phyloP scores from a whole-genome alignment of 92 coral and sea anemone genomes.

The Plumapathes pennacea region DNA sequence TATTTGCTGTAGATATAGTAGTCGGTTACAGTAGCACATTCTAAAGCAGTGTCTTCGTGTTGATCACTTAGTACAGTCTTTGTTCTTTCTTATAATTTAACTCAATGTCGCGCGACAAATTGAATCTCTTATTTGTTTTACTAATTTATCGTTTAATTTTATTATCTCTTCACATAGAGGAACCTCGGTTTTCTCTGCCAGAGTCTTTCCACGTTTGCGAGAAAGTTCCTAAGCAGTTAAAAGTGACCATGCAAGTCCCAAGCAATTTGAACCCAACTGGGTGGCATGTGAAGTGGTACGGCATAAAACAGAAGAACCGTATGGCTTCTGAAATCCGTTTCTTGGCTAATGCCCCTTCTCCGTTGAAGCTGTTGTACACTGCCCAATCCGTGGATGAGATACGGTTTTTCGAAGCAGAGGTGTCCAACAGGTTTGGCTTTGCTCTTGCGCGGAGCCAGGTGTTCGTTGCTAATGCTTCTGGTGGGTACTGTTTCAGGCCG shows the following conservation, averaged over 20 bases:
- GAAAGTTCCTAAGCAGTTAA: slow-evolving; percentile 33
- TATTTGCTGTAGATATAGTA: no score
- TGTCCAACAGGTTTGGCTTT: slow-evolving; percentile 73
- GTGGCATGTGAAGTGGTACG: slow-evolving; percentile 42
- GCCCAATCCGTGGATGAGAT: no score
- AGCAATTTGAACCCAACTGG: slow-evolving; percentile 35
- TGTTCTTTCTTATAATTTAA: no score
- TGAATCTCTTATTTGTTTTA: no score
- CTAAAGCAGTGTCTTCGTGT: no score
- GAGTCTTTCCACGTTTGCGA: slow-evolving; percentile 56
- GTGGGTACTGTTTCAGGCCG: no score
- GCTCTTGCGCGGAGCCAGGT: no score
- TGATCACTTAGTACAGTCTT: no score
- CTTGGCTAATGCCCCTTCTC: not conserved
- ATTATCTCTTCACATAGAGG: slow-evolving; percentile 31
- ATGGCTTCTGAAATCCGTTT: not conserved
- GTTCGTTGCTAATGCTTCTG: no score
- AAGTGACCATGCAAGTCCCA: slow-evolving; percentile 17
- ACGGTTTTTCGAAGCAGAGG: slow-evolving; percentile 74
- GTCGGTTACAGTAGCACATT: no score
- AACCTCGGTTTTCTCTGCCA: slow-evolving; percentile 71
- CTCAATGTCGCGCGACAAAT: no score
- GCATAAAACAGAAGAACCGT: not conserved
- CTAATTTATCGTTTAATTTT: no score
- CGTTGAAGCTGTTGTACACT: slow-evolving; percentile 3